Conservation (phyloP, 1,140 invertebrate genomes). For the Nilaparvata lugens region DNA sequence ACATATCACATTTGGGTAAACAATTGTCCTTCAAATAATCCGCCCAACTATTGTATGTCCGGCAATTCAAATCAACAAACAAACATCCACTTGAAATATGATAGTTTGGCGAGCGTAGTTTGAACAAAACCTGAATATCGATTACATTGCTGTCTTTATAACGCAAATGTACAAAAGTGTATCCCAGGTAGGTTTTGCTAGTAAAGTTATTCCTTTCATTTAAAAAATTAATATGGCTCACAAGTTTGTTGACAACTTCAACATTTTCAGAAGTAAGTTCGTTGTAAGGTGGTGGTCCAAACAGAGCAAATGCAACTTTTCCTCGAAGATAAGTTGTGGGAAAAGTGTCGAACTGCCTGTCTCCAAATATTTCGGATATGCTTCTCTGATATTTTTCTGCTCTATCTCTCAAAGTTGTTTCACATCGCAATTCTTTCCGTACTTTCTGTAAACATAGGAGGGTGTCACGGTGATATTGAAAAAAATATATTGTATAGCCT, state of each 20-base stretch:
- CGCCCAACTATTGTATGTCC: constrained; percentile 33
- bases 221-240: not conserved
- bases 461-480: too few relatives aligned
- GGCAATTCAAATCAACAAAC: constrained; percentile 30
- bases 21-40: constrained; percentile 32
- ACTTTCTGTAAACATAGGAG: too few relatives aligned
- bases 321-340: not conserved
- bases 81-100: constrained; percentile 1
- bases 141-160: constrained; percentile 5
- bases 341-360: not conserved
- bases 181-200: too few relatives aligned
- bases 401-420: not conserved
- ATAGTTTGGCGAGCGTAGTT: too few relatives aligned
- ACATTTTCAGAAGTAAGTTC: not conserved
- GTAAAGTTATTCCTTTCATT: not conserved
- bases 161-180: not conserved
- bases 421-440: too few relatives aligned
- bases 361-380: constrained; percentile 1
- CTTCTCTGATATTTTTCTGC: constrained; percentile 9
- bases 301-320: constrained; percentile 8
- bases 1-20: constrained; percentile 31
- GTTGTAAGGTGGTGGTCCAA: not conserved
- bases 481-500: too few relatives aligned
- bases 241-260: too few relatives aligned
- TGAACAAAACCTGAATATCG: constrained; percentile 7